Percentiles rank a stretch among this genome's conserved stretches.
These are phyloP conservation scores for Aleiodes testaceus DNA, from an alignment of 2,888 invertebrate genomes.

Conservation along the genomic window DNA sequence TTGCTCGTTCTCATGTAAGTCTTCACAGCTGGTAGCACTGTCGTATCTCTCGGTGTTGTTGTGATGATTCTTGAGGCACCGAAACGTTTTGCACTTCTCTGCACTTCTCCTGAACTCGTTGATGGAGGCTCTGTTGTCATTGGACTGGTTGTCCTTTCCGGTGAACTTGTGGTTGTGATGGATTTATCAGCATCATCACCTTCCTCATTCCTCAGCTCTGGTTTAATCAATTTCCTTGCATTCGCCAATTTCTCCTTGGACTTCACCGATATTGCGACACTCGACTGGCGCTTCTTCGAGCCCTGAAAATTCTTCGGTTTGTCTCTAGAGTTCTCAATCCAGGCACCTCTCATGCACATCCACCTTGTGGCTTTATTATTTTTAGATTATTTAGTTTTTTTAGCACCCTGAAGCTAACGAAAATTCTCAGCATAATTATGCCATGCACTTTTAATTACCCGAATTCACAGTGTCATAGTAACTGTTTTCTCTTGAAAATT, in stretches of 20 bases:
- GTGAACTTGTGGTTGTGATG: constrained; percentile 5
- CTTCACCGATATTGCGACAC: constrained; percentile 61
- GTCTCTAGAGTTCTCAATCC: constrained; percentile 48
- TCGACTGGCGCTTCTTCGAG: constrained; percentile 59
- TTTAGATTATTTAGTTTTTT: constrained; percentile 21
- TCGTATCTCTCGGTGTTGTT: constrained; percentile 32
- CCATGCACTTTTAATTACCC: constrained; percentile 49
- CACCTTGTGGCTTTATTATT: background rate
- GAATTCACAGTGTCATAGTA: constrained; percentile 47
- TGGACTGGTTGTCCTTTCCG: constrained; percentile 26
- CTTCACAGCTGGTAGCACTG: constrained; percentile 41
- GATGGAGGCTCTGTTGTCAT: constrained; percentile 32
- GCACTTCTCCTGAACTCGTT: constrained; percentile 4
- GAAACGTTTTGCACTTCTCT: constrained; percentile 40
- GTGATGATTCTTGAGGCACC: constrained; percentile 7
- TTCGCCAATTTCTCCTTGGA: constrained; percentile 68
- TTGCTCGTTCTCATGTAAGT: constrained; percentile 37
- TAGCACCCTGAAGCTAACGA: constrained; percentile 29
- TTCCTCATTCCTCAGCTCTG: constrained; percentile 60
- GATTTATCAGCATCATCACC: constrained; percentile 41
- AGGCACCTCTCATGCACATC: constrained; percentile 7
- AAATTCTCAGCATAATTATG: constrained; percentile 37
- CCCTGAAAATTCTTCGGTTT: constrained; percentile 65
- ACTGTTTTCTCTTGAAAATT: constrained; percentile 30
- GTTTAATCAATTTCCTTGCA: constrained; percentile 64